Percentiles rank a stretch among this genome's conserved stretches.
These are phyloP conservation scores for Streptopelia turtur DNA, from an alignment of 2,797 vertebrate species.

Conservation along the genomic window DNA sequence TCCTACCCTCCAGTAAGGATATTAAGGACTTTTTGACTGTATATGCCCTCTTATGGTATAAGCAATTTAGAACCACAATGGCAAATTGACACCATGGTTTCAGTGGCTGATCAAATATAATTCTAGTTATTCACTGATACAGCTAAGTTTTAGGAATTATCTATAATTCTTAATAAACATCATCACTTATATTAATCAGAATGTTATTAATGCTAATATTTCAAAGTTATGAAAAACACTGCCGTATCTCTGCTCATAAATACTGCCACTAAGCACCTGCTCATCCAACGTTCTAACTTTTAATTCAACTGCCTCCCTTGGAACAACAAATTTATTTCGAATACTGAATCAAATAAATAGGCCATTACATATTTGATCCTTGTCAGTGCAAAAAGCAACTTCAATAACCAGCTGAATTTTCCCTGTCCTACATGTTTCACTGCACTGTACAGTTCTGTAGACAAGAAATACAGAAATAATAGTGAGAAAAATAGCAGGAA, in stretches of 20 bases:
- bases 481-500: background rate
- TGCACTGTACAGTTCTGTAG: background rate
- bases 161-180: background rate
- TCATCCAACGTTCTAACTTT: background rate
- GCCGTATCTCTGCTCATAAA: background rate
- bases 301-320: background rate
- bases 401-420: background rate
- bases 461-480: background rate
- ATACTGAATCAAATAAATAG: background rate
- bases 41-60: background rate
- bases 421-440: background rate
- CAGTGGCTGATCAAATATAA: background rate
- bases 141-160: background rate
- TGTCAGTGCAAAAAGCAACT: background rate
- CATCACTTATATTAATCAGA: background rate
- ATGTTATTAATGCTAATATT: background rate
- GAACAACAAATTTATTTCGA: background rate
- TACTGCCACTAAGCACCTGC: background rate
- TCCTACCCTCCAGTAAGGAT: background rate
- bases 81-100: background rate
- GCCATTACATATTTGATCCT: background rate
- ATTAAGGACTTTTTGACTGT: background rate
- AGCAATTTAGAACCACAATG: background rate
- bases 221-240: background rate
- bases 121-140: background rate